Conservation (phyloP, 2,113 vertebrate species). For the Calyptommatus sinebrachiatus region DNA sequence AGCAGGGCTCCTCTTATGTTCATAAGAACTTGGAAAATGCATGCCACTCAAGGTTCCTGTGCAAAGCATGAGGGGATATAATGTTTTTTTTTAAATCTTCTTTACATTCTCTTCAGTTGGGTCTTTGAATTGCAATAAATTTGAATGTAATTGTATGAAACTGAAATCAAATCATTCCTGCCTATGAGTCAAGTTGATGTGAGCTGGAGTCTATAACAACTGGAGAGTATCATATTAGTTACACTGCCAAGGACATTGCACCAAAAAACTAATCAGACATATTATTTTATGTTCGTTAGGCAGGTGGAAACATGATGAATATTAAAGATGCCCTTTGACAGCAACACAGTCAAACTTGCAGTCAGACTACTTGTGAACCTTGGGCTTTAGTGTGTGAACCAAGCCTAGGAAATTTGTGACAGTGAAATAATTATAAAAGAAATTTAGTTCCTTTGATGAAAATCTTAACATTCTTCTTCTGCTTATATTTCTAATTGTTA, state of each 20-base stretch:
- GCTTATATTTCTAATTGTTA: neutral
- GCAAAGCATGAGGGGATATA: too few relatives aligned
- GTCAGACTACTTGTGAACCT: neutral
- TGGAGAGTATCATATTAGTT: neutral
- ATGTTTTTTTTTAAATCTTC: too few relatives aligned
- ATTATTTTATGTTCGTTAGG: neutral
- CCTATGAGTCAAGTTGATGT: neutral
- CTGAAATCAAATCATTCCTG: neutral
- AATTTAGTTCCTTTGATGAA: neutral
- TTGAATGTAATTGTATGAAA: too few relatives aligned
- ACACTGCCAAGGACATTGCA: too few relatives aligned
- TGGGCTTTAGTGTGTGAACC: neutral
- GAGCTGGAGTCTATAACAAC: neutral
- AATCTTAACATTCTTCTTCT: slow-evolving; percentile 25
- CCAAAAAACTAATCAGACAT: too few relatives aligned
- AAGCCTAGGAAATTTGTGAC: neutral
- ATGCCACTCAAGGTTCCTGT: too few relatives aligned
- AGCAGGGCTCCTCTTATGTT: too few relatives aligned
- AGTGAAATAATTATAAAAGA: neutral
- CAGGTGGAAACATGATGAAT: neutral
- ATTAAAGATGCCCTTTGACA: neutral
- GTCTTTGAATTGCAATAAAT: too few relatives aligned
- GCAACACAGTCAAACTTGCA: neutral
- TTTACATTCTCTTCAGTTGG: too few relatives aligned
- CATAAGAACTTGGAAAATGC: neutral